Conservation (phyloP, 2,888 invertebrate genomes). For the Scaptomyza caliginosa region DNA sequence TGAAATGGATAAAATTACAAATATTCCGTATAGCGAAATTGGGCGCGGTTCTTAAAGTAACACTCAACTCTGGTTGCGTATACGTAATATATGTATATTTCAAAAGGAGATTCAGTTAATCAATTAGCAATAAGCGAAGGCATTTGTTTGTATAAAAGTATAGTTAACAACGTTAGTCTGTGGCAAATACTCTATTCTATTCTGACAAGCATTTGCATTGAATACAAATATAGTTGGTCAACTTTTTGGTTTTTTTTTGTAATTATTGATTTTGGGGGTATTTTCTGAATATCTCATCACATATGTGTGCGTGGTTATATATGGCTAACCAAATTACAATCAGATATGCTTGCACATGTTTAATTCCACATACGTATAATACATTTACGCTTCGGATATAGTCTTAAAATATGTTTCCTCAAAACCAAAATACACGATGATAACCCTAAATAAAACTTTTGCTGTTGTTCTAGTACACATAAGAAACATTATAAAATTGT, state of each 20-base stretch:
- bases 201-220: constrained; percentile 22
- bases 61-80: not conserved
- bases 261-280: constrained; percentile 39
- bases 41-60: constrained; percentile 28
- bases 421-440: not conserved
- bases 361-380: too few relatives aligned
- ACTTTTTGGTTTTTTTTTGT: constrained; percentile 18
- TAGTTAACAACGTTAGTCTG: constrained; percentile 16
- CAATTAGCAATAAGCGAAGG: too few relatives aligned
- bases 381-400: too few relatives aligned
- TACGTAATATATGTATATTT: not conserved
- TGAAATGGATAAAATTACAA: not conserved
- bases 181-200: not conserved
- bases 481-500: constrained; percentile 37
- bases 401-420: too few relatives aligned
- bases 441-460: not conserved
- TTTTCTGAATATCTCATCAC: constrained; percentile 13
- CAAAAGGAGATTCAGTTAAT: constrained; percentile 31
- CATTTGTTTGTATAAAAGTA: too few relatives aligned
- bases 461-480: not conserved
- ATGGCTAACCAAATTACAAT: constrained; percentile 8
- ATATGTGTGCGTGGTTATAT: not conserved
- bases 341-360: not conserved
- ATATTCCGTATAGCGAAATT: constrained; percentile 1
- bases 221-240: constrained; percentile 4